These are phyloP conservation scores for Troglohyphantes excavatus DNA, from an alignment of 2,888 invertebrate genomes.

Conservation along the genomic window DNA sequence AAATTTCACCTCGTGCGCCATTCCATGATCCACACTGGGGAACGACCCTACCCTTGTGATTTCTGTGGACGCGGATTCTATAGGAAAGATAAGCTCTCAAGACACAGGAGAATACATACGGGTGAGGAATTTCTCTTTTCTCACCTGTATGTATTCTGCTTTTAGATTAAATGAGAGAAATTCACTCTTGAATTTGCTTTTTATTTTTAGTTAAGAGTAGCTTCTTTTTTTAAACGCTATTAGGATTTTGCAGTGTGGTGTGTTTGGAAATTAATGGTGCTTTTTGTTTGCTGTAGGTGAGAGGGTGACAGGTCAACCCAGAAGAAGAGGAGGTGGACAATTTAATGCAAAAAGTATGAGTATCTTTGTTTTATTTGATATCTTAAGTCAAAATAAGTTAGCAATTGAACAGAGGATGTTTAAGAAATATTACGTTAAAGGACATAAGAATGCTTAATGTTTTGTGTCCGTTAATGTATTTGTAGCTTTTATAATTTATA, in stretches of 20 bases:
- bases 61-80: slow-evolving; percentile 81
- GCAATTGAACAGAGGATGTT: too few species aligned
- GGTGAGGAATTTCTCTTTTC: slow-evolving; percentile 65
- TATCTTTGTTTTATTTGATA: background rate
- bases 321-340: slow-evolving; percentile 66
- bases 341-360: slow-evolving; percentile 74
- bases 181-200: too few species aligned
- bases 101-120: slow-evolving; percentile 80
- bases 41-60: slow-evolving; percentile 81
- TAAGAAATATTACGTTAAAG: too few species aligned
- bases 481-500: too few species aligned
- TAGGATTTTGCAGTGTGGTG: background rate
- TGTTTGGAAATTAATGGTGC: background rate
- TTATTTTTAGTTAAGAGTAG: background rate
- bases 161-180: too few species aligned
- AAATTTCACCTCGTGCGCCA: slow-evolving; percentile 81
- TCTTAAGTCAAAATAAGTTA: too few species aligned
- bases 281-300: slow-evolving; percentile 41
- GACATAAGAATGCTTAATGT: too few species aligned
- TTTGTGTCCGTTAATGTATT: too few species aligned
- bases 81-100: slow-evolving; percentile 80
- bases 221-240: background rate
- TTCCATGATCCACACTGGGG: slow-evolving; percentile 81
- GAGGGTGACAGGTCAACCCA: slow-evolving; percentile 61
- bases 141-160: slow-evolving; percentile 9